Conservation (phyloP, 2,888 invertebrate species). For the Notocelia uddmanniana region DNA sequence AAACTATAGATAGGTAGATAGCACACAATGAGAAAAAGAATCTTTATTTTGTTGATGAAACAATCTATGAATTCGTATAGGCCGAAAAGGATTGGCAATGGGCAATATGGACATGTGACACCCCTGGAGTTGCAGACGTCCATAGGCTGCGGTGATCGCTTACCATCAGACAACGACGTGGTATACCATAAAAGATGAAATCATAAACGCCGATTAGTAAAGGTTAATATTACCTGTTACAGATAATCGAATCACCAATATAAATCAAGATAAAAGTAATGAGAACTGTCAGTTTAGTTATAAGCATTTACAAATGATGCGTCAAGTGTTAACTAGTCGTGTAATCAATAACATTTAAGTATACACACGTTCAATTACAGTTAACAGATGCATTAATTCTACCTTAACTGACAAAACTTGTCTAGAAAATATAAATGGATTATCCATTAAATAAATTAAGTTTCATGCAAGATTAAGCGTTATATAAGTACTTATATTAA, state of each 20-base stretch:
- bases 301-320: conserved; percentile 8
- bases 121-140: no score
- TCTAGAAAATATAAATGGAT: conserved; percentile 13
- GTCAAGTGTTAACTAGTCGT: background rate
- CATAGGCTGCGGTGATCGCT: no score
- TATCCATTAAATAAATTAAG: conserved; percentile 11
- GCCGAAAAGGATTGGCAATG: no score
- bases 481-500: background rate
- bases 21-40: no score
- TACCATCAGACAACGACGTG: no score
- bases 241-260: background rate
- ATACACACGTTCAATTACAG: conserved; percentile 30
- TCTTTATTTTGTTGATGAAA: no score
- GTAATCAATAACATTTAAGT: conserved; percentile 24
- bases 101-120: no score
- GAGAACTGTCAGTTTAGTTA: background rate
- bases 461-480: background rate
- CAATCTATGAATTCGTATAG: no score
- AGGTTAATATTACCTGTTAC: background rate
- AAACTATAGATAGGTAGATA: no score
- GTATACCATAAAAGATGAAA: no score
- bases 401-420: background rate
- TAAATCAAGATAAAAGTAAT: conserved; percentile 11
- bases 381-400: conserved; percentile 17
- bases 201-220: conserved; percentile 1